Percentiles rank a stretch among this genome's conserved stretches.
Evolutionary conservation across 2,797 vertebrate species (phyloP).

Genomic region (Prionace glauca): DNA sequence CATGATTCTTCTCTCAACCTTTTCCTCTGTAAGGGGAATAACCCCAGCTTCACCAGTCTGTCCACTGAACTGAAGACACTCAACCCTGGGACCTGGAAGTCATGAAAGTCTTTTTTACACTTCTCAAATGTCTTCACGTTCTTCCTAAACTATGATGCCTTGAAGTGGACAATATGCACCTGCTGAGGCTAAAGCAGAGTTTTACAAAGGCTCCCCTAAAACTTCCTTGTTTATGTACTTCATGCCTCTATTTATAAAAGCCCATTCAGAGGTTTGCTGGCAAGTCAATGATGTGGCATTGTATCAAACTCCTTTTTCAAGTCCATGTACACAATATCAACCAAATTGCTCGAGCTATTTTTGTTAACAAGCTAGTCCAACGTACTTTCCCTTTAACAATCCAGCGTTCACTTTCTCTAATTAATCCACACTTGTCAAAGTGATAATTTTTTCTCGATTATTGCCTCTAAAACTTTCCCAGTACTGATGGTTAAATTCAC

Average conservation of each 20-base stretch:
- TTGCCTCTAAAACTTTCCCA: background rate
- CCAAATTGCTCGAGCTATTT: background rate
- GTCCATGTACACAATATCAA: background rate
- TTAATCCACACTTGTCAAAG: background rate
- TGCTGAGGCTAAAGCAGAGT: background rate
- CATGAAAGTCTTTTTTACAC: background rate
- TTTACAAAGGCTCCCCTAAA: background rate
- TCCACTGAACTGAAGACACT: background rate
- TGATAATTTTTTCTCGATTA: background rate
- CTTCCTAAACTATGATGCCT: background rate
- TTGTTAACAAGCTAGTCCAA: background rate
- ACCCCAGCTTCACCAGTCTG: background rate
- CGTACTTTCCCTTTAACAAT: background rate
- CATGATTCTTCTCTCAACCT: background rate
- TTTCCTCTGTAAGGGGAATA: background rate
- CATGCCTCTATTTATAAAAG: background rate
- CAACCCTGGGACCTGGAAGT: background rate
- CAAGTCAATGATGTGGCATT: background rate
- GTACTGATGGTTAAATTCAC: background rate
- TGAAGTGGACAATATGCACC: background rate
- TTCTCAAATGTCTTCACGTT: background rate
- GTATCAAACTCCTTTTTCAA: background rate
- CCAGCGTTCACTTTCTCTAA: background rate
- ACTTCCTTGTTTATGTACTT: background rate
- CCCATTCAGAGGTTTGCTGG: background rate